These are phyloP conservation scores for Calameuta pallipes DNA, from an alignment of 2,888 invertebrate genomes.

Conservation along the genomic window DNA sequence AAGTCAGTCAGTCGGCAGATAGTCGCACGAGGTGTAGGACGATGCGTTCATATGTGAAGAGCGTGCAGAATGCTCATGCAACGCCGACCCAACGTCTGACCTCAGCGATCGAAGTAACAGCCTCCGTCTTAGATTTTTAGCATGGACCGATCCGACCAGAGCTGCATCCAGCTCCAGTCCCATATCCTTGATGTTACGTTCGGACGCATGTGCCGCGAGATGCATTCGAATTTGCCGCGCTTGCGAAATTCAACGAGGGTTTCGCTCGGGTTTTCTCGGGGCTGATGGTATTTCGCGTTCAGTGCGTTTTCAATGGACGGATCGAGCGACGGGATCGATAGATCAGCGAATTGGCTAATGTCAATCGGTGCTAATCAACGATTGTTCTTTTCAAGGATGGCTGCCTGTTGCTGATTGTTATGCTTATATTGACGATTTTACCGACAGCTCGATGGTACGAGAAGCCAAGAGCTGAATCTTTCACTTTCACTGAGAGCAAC, in stretches of 20 bases:
- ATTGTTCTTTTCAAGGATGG: not conserved
- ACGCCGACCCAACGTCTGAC: conserved; percentile 47
- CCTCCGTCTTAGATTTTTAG: conserved; percentile 43
- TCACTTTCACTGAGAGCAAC: conserved; percentile 50
- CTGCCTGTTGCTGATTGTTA: too few relatives aligned
- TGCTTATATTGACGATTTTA: too few relatives aligned
- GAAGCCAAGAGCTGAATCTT: conserved; percentile 36
- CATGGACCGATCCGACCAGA: not conserved
- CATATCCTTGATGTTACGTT: too few relatives aligned
- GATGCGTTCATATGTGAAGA: conserved; percentile 44
- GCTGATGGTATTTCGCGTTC: too few relatives aligned
- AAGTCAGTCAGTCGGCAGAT: conserved; percentile 22
- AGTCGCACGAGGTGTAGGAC: conserved; percentile 33
- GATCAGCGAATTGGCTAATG: conserved; percentile 8
- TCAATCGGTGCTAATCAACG: conserved; percentile 22
- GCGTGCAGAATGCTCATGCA: conserved; percentile 48
- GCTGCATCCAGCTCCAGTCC: too few relatives aligned
- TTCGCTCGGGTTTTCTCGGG: too few relatives aligned
- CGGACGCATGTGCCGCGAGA: too few relatives aligned
- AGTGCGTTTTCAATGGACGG: too few relatives aligned
- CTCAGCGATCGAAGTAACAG: conserved; percentile 33
- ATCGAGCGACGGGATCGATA: too few relatives aligned
- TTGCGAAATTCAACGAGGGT: too few relatives aligned
- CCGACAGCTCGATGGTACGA: not conserved
- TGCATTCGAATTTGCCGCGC: too few relatives aligned